These are phyloP conservation scores for Rotaria sp. DNA, from an alignment of 2,888 invertebrate genomes.

Conservation along the genomic window DNA sequence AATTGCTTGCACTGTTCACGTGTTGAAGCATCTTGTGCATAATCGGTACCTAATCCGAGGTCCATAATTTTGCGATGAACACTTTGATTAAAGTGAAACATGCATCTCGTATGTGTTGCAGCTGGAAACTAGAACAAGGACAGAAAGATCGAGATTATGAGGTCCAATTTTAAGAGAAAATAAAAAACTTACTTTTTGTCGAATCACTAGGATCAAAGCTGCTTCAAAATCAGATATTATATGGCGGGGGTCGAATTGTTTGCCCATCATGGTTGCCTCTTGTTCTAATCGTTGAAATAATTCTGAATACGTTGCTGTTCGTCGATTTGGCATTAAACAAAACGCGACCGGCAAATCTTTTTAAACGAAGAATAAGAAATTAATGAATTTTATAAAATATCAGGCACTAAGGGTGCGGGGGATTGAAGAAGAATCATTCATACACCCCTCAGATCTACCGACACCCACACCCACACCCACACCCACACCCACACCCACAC, in stretches of 20 bases:
- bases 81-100: not conserved
- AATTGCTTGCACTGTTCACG: not conserved
- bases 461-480: too few species aligned
- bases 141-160: fast-evolving
- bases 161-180: not conserved
- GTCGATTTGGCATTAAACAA: not conserved
- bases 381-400: too few species aligned
- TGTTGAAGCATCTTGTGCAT: not conserved
- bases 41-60: not conserved
- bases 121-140: not conserved
- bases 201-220: not conserved
- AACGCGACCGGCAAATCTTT: not conserved
- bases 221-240: not conserved
- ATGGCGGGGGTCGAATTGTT: not conserved
- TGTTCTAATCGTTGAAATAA: not conserved
- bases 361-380: too few species aligned
- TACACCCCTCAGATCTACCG: too few species aligned
- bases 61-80: not conserved
- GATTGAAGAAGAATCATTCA: too few species aligned
- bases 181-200: not conserved
- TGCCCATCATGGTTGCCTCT: not conserved
- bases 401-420: too few species aligned
- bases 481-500: too few species aligned
- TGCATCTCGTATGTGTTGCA: not conserved
- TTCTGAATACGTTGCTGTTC: not conserved